Evolutionary conservation across 2,888 invertebrate species (phyloP), one percentile per base, ranked within the genome.

Genomic region (Holacanthella duospinosa): DNA sequence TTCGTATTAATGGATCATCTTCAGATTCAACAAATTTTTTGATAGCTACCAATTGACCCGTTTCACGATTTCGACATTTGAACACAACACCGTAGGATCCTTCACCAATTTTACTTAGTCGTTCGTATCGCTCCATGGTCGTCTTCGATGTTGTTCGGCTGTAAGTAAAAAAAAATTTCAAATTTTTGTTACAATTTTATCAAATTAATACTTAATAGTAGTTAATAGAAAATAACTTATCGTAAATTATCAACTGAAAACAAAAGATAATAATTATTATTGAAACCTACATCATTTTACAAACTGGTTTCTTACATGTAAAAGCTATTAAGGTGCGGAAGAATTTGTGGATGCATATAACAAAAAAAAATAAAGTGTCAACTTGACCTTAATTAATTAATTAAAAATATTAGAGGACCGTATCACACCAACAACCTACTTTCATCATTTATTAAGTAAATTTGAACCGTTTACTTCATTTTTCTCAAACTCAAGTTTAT

Each of bases 11-110:
- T 9, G 93, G 93, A 79, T 96, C 96, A 76, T 95, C 94, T 77
- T 96, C 95, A 64, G 93, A 93, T 79, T 96, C 95, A 16, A 94
- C 88, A 77, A 96, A 96, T 78, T 95, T 91, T 80, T 96, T 96
- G 67, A 96, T 93, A 53, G 96, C 96, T 53, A 96, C 95, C 64
- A 94, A 82, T 76, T 92, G 90, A 24, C 95, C 93, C 1, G 90
- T 93, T 75, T 96, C 95, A 65, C 93, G 83, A 80, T 95, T 93
- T 63, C 91, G 85, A 78, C 96, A 96, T 78, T 95, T 95, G 81
- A 94, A 93, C 69, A 96, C 96, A 74, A 95, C 86, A 19, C 94
- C 93, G 79, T 94, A 93, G 74, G 91, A 92, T 61, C 93, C 96
- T 81, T 96, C 95, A 70, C 96, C 96, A 59, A 96, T 84, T 75